Conservation (phyloP, 2,113 vertebrate species). For the Hippocampus zosterae region DNA sequence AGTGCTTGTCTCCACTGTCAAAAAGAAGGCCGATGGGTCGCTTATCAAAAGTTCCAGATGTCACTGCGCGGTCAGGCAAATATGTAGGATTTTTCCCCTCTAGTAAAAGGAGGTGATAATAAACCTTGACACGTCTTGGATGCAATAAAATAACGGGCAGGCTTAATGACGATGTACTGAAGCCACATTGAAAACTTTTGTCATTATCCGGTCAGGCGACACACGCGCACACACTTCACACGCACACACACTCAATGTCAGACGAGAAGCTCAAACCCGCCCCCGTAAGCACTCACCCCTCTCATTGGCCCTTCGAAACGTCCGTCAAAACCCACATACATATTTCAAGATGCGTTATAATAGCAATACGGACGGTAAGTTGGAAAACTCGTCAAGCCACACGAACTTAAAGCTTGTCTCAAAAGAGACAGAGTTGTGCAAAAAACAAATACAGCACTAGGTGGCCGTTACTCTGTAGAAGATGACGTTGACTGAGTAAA, state of each 20-base stretch:
- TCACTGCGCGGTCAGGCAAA: neutral
- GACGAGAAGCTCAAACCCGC: slow-evolving; percentile 34
- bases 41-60: slow-evolving; percentile 41
- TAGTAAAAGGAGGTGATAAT: neutral
- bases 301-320: slow-evolving; percentile 43
- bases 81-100: neutral
- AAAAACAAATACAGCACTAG: neutral
- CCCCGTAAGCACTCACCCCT: neutral
- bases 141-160: neutral
- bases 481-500: neutral
- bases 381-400: neutral
- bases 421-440: neutral
- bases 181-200: slow-evolving; percentile 56
- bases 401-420: neutral
- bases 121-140: neutral
- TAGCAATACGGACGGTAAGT: neutral
- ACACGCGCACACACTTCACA: slow-evolving; percentile 30
- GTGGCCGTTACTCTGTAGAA: neutral
- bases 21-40: slow-evolving; percentile 12
- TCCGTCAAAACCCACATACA: slow-evolving; percentile 20
- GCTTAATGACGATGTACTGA: neutral
- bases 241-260: slow-evolving; percentile 54
- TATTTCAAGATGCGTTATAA: neutral
- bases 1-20: slow-evolving; percentile 5
- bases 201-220: slow-evolving; percentile 78